Percentiles rank a stretch among this genome's conserved stretches.
Conservation (phyloP, 2,888 invertebrate genomes). For the Cryptocheilus praepositus region DNA sequence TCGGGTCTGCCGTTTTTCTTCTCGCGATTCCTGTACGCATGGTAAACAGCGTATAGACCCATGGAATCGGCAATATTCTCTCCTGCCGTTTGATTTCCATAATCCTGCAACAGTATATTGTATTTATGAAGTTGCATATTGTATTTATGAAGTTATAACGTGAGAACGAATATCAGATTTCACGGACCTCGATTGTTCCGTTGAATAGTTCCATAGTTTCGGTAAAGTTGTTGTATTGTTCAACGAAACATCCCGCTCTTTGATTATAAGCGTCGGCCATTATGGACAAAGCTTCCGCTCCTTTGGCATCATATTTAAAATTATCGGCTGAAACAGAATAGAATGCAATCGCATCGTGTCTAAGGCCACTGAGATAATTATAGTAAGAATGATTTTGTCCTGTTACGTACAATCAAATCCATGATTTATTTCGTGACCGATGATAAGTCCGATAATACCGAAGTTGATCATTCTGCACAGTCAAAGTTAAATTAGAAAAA, state of each 20-base stretch:
- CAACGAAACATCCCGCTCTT: slow-evolving; percentile 30
- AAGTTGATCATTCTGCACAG: slow-evolving; percentile 19
- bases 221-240: slow-evolving; percentile 29
- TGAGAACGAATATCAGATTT: not conserved
- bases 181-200: not conserved
- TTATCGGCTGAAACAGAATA: not conserved
- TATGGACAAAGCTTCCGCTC: slow-evolving; percentile 6
- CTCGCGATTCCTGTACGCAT: slow-evolving; percentile 45
- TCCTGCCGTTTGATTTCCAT: slow-evolving; percentile 6
- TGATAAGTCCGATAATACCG: slow-evolving; percentile 19
- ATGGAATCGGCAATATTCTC: slow-evolving; percentile 38
- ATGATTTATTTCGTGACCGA: slow-evolving; percentile 28
- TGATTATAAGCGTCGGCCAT: slow-evolving; percentile 15
- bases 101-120: not conserved
- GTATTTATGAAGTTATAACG: no score
- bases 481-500: not conserved
- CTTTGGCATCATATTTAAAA: not conserved
- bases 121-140: no score
- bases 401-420: slow-evolving; percentile 23
- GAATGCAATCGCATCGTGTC: no score
- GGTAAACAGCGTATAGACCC: slow-evolving; percentile 17
- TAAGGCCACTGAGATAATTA: not conserved
- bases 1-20: slow-evolving; percentile 46
- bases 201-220: not conserved
- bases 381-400: no score